phyloP scores from a whole-genome alignment of 2,797 vertebrate species.

The Sebastes itinus region DNA sequence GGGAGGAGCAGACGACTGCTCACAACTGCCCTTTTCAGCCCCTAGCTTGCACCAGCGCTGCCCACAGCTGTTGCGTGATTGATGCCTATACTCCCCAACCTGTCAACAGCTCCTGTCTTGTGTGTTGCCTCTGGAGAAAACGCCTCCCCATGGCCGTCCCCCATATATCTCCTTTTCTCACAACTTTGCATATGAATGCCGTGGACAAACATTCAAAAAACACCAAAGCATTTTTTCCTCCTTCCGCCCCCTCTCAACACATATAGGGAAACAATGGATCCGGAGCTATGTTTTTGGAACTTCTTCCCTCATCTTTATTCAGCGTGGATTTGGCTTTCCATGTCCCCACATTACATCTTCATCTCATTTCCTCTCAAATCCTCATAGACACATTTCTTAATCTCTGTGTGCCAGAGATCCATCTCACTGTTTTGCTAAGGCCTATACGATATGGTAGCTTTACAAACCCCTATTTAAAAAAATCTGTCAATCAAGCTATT shows the following conservation, averaged over 20 bases:
- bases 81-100: constrained; percentile 63
- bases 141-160: background rate
- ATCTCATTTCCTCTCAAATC: constrained; percentile 68
- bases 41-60: constrained; percentile 22
- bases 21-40: constrained; percentile 55
- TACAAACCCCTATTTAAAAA: constrained; percentile 71
- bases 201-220: constrained; percentile 39
- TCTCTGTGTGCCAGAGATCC: constrained; percentile 72
- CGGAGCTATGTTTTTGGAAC: constrained; percentile 41
- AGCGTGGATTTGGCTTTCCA: constrained; percentile 59
- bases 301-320: constrained; percentile 65
- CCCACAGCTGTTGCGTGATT: constrained; percentile 77
- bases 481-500: constrained; percentile 77
- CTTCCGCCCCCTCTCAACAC: constrained; percentile 15
- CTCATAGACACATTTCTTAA: constrained; percentile 74
- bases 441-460: constrained; percentile 72
- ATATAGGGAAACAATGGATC: constrained; percentile 37
- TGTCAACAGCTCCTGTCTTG: constrained; percentile 63
- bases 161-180: constrained; percentile 41
- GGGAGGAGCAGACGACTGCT: constrained; percentile 26
- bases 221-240: background rate
- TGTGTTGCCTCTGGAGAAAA: constrained; percentile 42
- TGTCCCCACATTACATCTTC: constrained; percentile 65
- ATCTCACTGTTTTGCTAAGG: constrained; percentile 70
- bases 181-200: constrained; percentile 61